Evolutionary conservation across 2,797 vertebrate genomes (phyloP).

Genomic region (Lepus oiostolus): DNA sequence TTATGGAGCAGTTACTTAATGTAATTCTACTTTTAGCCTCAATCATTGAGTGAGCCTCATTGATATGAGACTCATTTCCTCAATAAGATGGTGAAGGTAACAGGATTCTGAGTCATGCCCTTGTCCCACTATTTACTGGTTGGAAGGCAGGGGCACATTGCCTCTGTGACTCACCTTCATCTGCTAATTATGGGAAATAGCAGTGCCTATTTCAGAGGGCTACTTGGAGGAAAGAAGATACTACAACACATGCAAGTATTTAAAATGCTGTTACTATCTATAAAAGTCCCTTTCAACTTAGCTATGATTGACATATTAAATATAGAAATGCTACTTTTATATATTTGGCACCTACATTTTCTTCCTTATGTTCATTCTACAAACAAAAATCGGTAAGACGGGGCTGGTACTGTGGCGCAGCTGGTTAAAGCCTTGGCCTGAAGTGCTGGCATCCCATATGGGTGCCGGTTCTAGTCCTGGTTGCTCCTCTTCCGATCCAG

Average conservation of each 20-base stretch:
- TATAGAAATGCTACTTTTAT: conserved; percentile 30
- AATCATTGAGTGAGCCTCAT: neutral
- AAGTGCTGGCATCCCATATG: too few relatives aligned
- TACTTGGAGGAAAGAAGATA: neutral
- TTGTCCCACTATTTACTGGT: neutral
- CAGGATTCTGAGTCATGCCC: neutral
- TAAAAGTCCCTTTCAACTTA: neutral
- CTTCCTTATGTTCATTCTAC: neutral
- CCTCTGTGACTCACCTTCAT: neutral
- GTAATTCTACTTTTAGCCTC: neutral
- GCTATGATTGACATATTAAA: neutral
- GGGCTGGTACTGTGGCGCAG: too few relatives aligned
- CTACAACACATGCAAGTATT: neutral
- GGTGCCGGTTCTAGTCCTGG: too few relatives aligned
- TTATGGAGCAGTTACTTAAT: neutral
- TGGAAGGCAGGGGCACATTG: neutral
- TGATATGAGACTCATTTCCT: neutral
- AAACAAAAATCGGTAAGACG: conserved; percentile 15
- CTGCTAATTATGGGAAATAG: neutral
- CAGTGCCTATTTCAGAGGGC: neutral
- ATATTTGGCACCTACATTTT: conserved; percentile 47
- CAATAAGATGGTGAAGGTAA: neutral
- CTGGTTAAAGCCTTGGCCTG: too few relatives aligned
- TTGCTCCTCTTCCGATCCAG: too few relatives aligned
- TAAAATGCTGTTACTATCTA: neutral